Conservation (phyloP, 2,888 invertebrate species). For the Diaphora mendica region DNA sequence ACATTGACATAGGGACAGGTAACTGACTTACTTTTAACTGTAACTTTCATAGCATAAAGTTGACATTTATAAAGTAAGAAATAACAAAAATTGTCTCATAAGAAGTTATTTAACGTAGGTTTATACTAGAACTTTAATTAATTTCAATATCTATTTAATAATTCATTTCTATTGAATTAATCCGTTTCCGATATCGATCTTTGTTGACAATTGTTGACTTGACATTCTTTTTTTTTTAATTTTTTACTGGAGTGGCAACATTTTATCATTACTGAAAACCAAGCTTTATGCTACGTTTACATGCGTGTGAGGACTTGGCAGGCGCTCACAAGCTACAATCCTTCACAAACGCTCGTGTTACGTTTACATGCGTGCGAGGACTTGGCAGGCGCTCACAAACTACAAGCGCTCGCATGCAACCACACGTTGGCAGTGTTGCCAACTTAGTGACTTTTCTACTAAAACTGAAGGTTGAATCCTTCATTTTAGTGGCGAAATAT, state of each 20-base stretch:
- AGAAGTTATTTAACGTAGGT: neutral
- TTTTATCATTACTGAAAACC: neutral
- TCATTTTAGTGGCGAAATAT: too few relatives aligned
- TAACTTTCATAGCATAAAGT: conserved; percentile 85
- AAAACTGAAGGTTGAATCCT: too few relatives aligned
- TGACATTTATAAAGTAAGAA: conserved; percentile 34
- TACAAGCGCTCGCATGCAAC: too few relatives aligned
- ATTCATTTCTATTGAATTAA: neutral
- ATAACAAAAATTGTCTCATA: neutral
- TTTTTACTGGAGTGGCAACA: neutral
- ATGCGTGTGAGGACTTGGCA: too few relatives aligned
- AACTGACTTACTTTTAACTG: conserved; percentile 86
- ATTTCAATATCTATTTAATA: neutral
- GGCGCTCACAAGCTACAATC: too few relatives aligned
- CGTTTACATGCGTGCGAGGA: too few relatives aligned
- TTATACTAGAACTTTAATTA: neutral
- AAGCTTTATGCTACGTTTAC: neutral
- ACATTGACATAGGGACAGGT: neutral
- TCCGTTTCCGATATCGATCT: neutral
- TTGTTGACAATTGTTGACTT: neutral
- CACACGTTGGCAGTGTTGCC: too few relatives aligned
- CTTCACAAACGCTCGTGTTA: too few relatives aligned
- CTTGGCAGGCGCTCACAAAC: too few relatives aligned
- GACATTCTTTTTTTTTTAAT: neutral
- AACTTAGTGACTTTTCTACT: too few relatives aligned